Evolutionary conservation across 64 coral and sea anemone genomes (phyloP).

Genomic region (Pocillopora verrucosa): DNA sequence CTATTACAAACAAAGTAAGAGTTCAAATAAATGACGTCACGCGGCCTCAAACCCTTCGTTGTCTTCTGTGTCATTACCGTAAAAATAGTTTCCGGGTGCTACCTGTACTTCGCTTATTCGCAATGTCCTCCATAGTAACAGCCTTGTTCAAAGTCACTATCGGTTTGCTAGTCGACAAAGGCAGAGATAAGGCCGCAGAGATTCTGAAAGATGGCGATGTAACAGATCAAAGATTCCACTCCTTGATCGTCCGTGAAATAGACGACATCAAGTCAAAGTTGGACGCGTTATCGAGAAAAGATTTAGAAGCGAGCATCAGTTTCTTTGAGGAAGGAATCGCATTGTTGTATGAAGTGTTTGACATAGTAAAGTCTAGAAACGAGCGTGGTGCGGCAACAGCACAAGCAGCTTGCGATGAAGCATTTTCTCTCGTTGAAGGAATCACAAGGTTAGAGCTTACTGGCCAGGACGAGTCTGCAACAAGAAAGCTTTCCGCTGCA

Average conservation of each 20-base stretch:
- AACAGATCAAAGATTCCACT: not conserved
- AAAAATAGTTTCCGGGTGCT: too few species aligned
- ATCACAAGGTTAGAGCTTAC: not conserved
- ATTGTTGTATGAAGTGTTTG: not conserved
- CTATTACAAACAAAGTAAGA: too few species aligned
- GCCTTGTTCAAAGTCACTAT: too few species aligned
- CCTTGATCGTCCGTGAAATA: constrained; percentile 38
- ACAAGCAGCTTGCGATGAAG: not conserved
- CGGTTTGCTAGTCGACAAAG: constrained; percentile 11
- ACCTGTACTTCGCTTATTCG: too few species aligned
- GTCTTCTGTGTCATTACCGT: too few species aligned
- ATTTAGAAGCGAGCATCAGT: constrained; percentile 25
- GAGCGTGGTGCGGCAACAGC: not conserved
- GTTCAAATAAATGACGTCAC: too few species aligned
- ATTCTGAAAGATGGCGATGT: constrained; percentile 50
- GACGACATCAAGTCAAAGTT: constrained; percentile 45
- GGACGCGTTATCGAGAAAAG: constrained; percentile 26
- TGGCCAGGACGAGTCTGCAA: not conserved
- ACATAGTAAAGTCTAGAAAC: not conserved
- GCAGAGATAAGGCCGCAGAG: not conserved
- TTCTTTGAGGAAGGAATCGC: not conserved
- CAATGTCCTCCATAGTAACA: too few species aligned
- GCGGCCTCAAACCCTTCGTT: too few species aligned
- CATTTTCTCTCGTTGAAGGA: not conserved
- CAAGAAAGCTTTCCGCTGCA: not conserved